phyloP scores from a whole-genome alignment of 1,140 invertebrate species.

The Micrasema longulum region DNA sequence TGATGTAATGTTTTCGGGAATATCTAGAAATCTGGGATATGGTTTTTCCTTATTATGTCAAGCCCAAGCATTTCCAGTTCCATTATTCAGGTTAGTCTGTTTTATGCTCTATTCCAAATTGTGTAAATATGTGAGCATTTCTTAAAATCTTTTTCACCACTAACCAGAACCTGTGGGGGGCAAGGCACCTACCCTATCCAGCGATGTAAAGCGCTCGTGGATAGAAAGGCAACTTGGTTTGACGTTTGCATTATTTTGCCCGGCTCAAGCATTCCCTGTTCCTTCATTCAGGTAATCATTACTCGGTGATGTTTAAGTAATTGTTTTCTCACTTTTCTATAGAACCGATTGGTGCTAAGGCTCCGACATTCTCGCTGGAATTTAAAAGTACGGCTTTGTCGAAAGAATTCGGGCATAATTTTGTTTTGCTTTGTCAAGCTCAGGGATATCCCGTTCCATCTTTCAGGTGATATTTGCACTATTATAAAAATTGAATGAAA shows the following conservation, averaged over 20 bases:
- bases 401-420: conserved; percentile 62
- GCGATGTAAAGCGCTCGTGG: conserved; percentile 71
- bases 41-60: conserved; percentile 77
- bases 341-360: conserved; percentile 76
- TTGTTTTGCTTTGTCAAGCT: conserved; percentile 82
- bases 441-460: conserved; percentile 79
- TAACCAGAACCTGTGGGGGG: conserved; percentile 77
- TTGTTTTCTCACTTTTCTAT: conserved; percentile 56
- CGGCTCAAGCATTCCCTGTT: conserved; percentile 79
- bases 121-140: no score
- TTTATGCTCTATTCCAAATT: conserved; percentile 77
- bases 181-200: conserved; percentile 76
- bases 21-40: conserved; percentile 67
- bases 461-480: conserved; percentile 82
- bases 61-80: conserved; percentile 79
- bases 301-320: neutral
- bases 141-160: conserved; percentile 18
- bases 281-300: conserved; percentile 69
- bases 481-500: neutral
- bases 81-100: conserved; percentile 69
- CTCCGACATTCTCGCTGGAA: conserved; percentile 76
- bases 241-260: conserved; percentile 76
- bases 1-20: conserved; percentile 71
- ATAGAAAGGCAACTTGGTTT: conserved; percentile 64
- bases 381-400: conserved; percentile 74